phyloP scores from a whole-genome alignment of 2,888 invertebrate species.

The Diarsia mendica region DNA sequence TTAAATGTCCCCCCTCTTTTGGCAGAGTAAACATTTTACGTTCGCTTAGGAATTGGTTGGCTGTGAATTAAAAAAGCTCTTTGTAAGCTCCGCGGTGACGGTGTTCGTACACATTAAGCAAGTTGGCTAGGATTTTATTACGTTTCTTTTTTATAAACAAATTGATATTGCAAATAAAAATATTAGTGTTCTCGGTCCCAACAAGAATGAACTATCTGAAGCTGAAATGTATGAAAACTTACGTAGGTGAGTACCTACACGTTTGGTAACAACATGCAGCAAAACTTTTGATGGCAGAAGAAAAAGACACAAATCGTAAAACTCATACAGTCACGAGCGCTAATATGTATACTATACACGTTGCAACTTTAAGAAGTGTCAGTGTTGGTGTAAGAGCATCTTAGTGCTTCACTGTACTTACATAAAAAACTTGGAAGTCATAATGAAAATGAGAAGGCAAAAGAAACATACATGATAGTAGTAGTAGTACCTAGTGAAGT shows the following conservation, averaged over 20 bases:
- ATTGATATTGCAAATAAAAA: background rate
- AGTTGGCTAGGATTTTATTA: slow-evolving; percentile 31
- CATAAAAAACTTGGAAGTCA: no score
- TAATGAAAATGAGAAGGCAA: background rate
- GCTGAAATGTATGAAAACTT: background rate
- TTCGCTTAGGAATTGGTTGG: slow-evolving; percentile 79
- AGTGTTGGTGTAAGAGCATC: no score
- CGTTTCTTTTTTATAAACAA: background rate
- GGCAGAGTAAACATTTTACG: slow-evolving; percentile 88
- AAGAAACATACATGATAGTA: background rate
- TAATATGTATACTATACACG: no score
- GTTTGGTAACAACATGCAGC: background rate
- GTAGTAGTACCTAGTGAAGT: background rate
- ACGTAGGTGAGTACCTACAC: no score
- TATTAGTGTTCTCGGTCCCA: background rate
- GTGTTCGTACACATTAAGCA: slow-evolving; percentile 67
- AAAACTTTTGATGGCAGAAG: background rate
- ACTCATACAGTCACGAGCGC: no score
- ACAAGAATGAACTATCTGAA: background rate
- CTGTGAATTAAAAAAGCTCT: slow-evolving; percentile 79
- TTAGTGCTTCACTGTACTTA: no score
- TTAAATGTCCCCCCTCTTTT: slow-evolving; percentile 83
- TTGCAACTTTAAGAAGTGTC: no score
- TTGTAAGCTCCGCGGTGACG: slow-evolving; percentile 66
- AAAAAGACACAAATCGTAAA: background rate